Evolutionary conservation across 2,797 vertebrate species (phyloP).

Genomic region (Acanthurus lineatus): DNA sequence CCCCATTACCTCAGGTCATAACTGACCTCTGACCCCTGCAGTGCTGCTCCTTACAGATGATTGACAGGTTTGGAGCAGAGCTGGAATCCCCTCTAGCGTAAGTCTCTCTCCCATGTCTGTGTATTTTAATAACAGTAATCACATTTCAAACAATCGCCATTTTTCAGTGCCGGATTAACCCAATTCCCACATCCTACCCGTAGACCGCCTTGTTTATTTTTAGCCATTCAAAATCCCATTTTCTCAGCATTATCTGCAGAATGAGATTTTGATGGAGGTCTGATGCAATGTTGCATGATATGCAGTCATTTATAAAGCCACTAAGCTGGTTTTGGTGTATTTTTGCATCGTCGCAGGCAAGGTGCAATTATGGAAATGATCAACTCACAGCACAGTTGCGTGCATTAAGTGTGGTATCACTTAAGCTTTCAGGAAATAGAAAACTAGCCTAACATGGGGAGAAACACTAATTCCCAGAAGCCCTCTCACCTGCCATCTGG

Average conservation of each 20-base stretch:
- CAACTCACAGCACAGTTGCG: background rate
- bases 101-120: conserved; percentile 66
- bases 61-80: conserved; percentile 70
- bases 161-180: conserved; percentile 84
- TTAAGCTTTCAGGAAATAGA: conserved; percentile 37
- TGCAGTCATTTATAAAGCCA: conserved; percentile 57
- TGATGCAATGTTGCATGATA: conserved; percentile 73
- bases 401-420: background rate
- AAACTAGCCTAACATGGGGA: conserved; percentile 4
- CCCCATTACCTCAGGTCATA: conserved; percentile 78
- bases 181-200: conserved; percentile 78
- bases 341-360: conserved; percentile 36
- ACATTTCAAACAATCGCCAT: conserved; percentile 85
- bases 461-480: conserved; percentile 62
- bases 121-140: conserved; percentile 86
- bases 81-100: conserved; percentile 40
- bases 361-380: conserved; percentile 36
- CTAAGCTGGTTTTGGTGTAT: conserved; percentile 40
- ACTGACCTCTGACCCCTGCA: conserved; percentile 72
- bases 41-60: conserved; percentile 68
- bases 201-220: conserved; percentile 77
- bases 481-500: conserved; percentile 77
- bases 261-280: conserved; percentile 77
- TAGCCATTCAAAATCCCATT: conserved; percentile 81
- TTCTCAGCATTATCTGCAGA: conserved; percentile 73